Evolutionary conservation across 2,888 invertebrate species (phyloP), one percentile per base, ranked within the genome.

Genomic region (Cerastoderma edule): DNA sequence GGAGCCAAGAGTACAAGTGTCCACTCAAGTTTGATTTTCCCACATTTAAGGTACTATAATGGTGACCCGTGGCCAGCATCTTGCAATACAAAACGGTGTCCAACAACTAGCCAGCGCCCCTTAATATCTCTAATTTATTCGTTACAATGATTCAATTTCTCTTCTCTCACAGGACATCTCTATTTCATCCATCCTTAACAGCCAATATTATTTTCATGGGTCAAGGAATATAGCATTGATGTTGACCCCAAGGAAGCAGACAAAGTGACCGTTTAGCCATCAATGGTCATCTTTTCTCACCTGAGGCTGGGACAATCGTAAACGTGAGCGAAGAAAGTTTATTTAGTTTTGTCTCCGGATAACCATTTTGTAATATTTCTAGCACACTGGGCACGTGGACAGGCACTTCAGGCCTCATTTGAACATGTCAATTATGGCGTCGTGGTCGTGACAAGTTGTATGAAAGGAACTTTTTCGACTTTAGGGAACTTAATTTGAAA

Each of bases 201-300:
- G 60, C 60, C 60, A 35, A 27, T 60, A 50, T 50, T 39, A 67
- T 35, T 35, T 67, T 39, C 39, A 56, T 27, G 56, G 67, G 67
- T 66, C 66, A 48, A 24, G 60, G n/a, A 60, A 60, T 39, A 60
- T 60, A 74, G 68, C 35, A 72, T 81, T 81, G 81, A 81, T 57
- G 71, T 81, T 81, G 81, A 78, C 78, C 81, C 33, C 16, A 28
- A 13, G 33, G 39, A 33, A 27, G 30, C 19, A 27, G 63, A 66
- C 71, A 68, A 80, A 76, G 39, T 71, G 76, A 68, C 72, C 65
- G 67, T 72, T 75, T 78, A 63, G 71, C 71, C 71, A 78, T 78
- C 75, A 50, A n/a, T 46, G 46, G 66, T 57, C 72, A 75, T 70
- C 75, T 68, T 50, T 60, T 67, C 66, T 66, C 65, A 70, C 70